These are phyloP conservation scores for human (Homo sapiens) DNA, from an alignment of 2,113 vertebrate genomes.

Conservation along the genomic window GRCh38 chr3:113110501-113111000, in stretches of 20 bases:
- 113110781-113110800: background rate
- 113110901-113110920: background rate
- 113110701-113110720: background rate
- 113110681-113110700: background rate
- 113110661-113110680: background rate
- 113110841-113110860: background rate
- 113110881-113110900: background rate
- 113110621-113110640: background rate
- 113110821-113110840: background rate
- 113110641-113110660: background rate
- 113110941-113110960: background rate
- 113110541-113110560: constrained; percentile 64
- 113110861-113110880: background rate
- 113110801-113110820: background rate
- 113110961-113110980: background rate
- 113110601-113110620: background rate
- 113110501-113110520: constrained; percentile 74
- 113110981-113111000: background rate
- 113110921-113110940: background rate
- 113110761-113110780: background rate
- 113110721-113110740: background rate
- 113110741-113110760: background rate
- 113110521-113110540: background rate
- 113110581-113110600: background rate
- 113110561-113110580: constrained; percentile 66